phyloP scores from a whole-genome alignment of 2,113 vertebrate species.

The Aix galericulata region DNA sequence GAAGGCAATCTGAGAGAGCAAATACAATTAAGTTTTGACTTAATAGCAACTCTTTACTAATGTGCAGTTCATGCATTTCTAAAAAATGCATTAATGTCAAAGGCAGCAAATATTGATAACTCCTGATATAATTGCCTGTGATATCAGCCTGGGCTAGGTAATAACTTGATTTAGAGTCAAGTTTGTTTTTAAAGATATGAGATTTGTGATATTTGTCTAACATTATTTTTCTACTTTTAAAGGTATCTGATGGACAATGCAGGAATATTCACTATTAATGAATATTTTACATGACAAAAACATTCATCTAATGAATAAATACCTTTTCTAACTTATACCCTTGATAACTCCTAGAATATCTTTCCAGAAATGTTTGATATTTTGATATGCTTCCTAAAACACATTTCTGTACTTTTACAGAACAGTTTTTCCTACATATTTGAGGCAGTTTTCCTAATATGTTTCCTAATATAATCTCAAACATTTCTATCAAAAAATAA shows the following conservation, averaged over 20 bases:
- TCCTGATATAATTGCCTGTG: not conserved
- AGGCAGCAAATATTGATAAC: not conserved
- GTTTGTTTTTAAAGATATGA: not conserved
- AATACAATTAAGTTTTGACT: not conserved
- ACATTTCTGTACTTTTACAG: not conserved
- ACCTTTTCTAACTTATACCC: not conserved
- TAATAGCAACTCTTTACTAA: not conserved
- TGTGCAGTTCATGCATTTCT: not conserved
- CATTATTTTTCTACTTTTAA: not conserved
- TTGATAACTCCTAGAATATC: not conserved
- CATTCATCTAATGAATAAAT: not conserved
- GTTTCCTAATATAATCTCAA: not conserved
- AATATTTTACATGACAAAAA: not conserved
- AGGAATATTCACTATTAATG: not conserved
- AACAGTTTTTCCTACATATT: not conserved
- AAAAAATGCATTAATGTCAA: not conserved
- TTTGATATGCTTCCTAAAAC: not conserved
- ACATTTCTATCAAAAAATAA: not conserved
- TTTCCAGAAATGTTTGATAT: not conserved
- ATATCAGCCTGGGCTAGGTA: not conserved
- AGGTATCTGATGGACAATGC: not conserved
- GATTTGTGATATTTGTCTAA: too few relatives aligned
- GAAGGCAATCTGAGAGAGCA: not conserved
- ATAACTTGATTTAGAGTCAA: not conserved
- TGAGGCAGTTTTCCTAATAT: not conserved